Conservation (phyloP, 2,797 vertebrate genomes). For the Iguana delicatissima region DNA sequence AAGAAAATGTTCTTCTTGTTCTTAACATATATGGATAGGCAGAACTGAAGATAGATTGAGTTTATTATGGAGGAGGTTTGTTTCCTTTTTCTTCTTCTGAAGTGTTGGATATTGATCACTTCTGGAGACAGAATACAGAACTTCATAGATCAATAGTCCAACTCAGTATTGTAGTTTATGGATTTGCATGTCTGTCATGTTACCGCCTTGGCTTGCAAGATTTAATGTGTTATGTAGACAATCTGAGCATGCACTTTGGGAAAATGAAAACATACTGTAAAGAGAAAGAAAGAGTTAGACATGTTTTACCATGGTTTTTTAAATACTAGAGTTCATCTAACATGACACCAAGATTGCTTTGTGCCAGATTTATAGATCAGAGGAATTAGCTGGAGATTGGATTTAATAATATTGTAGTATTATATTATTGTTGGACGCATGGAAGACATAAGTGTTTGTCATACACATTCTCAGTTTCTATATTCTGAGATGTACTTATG, state of each 20-base stretch:
- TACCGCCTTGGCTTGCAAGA: not conserved
- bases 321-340: not conserved
- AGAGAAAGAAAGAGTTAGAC: not conserved
- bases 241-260: not conserved
- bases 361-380: not conserved
- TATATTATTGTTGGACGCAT: not conserved
- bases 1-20: not conserved
- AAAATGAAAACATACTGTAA: not conserved
- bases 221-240: not conserved
- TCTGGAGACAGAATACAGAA: not conserved
- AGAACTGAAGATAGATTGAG: not conserved
- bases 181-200: not conserved
- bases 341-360: constrained; percentile 20
- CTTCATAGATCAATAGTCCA: not conserved
- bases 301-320: fast-evolving
- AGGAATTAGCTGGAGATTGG: not conserved
- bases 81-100: constrained; percentile 7
- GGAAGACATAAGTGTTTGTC: not conserved
- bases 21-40: not conserved
- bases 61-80: not conserved
- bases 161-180: constrained; percentile 13
- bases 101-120: not conserved
- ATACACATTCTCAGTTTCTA: not conserved
- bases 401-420: not conserved
- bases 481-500: not conserved